These are phyloP conservation scores for Drosophila anomelani DNA, from an alignment of 2,888 invertebrate genomes.

Conservation along the genomic window DNA sequence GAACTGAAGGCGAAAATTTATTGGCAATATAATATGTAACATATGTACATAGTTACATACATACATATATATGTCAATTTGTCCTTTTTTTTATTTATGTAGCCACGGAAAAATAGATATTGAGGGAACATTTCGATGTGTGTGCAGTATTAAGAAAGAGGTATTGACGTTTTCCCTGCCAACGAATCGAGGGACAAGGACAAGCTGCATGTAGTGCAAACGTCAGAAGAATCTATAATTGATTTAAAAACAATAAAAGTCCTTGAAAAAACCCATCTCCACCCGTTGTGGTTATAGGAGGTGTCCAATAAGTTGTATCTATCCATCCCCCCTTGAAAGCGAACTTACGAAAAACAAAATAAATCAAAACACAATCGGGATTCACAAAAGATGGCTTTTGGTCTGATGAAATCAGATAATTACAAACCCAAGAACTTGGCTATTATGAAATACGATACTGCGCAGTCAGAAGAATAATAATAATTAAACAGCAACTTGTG, in stretches of 20 bases:
- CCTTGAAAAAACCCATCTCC: conserved; percentile 1
- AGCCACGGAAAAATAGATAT: conserved; percentile 12
- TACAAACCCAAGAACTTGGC: background rate
- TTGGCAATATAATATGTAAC: conserved; percentile 17
- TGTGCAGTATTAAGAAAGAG: conserved; percentile 5
- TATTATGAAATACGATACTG: conserved; percentile 18
- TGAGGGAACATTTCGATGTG: conserved; percentile 6
- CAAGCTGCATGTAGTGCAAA: background rate
- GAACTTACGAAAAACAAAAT: background rate
- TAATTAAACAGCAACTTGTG: conserved; percentile 2
- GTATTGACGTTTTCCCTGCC: conserved; percentile 3
- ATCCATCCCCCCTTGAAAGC: too few relatives aligned
- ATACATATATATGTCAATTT: conserved; percentile 2
- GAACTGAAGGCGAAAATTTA: conserved; percentile 4
- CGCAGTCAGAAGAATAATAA: conserved; percentile 4
- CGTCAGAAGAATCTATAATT: conserved; percentile 5
- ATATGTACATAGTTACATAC: conserved; percentile 9
- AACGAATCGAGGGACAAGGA: background rate
- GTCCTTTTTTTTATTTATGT: conserved; percentile 11
- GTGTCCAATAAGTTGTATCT: conserved; percentile 1
- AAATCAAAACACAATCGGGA: background rate
- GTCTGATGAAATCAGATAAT: conserved; percentile 2
- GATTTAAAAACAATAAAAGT: conserved; percentile 16
- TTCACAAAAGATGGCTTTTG: conserved; percentile 7
- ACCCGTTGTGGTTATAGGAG: background rate